These are phyloP conservation scores for Gymnocypris eckloni DNA, from an alignment of 2,797 vertebrate genomes.

Conservation along the genomic window DNA sequence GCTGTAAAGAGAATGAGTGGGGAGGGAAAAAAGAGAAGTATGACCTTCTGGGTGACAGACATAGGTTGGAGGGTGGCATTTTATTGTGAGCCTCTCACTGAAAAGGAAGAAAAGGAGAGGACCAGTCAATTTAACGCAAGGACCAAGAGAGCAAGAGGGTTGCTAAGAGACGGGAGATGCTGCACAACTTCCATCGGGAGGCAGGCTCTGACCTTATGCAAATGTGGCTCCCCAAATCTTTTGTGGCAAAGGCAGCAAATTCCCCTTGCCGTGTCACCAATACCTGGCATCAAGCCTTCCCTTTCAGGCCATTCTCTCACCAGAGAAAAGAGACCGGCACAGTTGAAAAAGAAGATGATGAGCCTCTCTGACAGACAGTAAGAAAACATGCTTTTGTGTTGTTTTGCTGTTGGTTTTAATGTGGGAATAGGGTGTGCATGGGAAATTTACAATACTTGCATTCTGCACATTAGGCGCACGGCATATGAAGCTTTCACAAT, in stretches of 20 bases:
- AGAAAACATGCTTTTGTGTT: conserved; percentile 47
- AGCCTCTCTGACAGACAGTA: conserved; percentile 46
- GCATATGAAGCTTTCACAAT: conserved; percentile 79
- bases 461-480: conserved; percentile 51
- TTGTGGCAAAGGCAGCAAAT: conserved; percentile 88
- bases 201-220: conserved; percentile 97
- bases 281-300: conserved; percentile 90
- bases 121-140: conserved; percentile 91
- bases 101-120: conserved; percentile 94
- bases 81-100: conserved; percentile 93
- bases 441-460: conserved; percentile 75
- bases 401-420: conserved; percentile 39
- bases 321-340: conserved; percentile 74
- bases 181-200: conserved; percentile 95
- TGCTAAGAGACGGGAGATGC: conserved; percentile 99
- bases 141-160: conserved; percentile 91
- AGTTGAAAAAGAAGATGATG: conserved; percentile 66
- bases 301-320: conserved; percentile 85
- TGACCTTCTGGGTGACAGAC: conserved; percentile 90
- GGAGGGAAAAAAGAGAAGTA: conserved; percentile 73
- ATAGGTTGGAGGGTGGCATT: conserved; percentile 94
- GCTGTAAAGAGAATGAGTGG: conserved; percentile 60
- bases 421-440: conserved; percentile 27
- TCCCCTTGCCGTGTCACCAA: conserved; percentile 88
- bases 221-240: conserved; percentile 92